Evolutionary conservation across 92 coral and sea anemone species (phyloP), one percentile per base, ranked within the genome.

Genomic region (Metridium senile): DNA sequence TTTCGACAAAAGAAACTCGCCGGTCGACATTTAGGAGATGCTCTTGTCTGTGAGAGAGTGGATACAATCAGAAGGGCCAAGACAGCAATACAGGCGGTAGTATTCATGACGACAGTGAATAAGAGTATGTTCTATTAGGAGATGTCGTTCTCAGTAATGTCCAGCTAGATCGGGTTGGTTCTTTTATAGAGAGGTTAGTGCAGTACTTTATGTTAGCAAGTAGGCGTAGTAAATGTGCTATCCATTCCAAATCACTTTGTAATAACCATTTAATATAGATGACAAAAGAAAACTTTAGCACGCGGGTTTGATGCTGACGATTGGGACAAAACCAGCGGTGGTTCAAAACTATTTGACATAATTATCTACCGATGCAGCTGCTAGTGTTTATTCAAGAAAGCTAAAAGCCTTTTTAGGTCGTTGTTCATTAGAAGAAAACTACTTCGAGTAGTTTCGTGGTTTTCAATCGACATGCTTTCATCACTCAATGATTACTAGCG

Each of bases 181-280:
- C 65, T 59, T 59, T 22, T 59, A 59, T 59, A 59, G 27, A 6
- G 30, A n/a, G 17, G 65, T 20, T 23, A 21, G 11, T 59, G 49
- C 22, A 23, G 30, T 59, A 8, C 1, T 8, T 19, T 22, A n/a
- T 59, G 65, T 11, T 22, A 19, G 8, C n/a, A 22, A 59, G 65
- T 59, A 25, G 65, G 65, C 1, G 65, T 22, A 1, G 65, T 19
- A 11, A 25, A 59, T 59, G 65, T 59, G 28, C 29, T 22, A 59
- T 59, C 65, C 29, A 23, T n/a, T 21, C 32, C 11, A n/a, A 22
- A 59, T 59, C 27, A 59, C 29, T 59, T 28, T 1, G 32, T 59
- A 59, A 59, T 39, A 59, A 59, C 65, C 61, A 23, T 59, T 59
- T 59, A 59, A 59, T 59, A 23, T 9, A 1, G 22, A 8, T 59